Percentiles rank a stretch among this genome's conserved stretches.
phyloP scores from a whole-genome alignment of 2,888 invertebrate species.

The Lycaena phlaeas region DNA sequence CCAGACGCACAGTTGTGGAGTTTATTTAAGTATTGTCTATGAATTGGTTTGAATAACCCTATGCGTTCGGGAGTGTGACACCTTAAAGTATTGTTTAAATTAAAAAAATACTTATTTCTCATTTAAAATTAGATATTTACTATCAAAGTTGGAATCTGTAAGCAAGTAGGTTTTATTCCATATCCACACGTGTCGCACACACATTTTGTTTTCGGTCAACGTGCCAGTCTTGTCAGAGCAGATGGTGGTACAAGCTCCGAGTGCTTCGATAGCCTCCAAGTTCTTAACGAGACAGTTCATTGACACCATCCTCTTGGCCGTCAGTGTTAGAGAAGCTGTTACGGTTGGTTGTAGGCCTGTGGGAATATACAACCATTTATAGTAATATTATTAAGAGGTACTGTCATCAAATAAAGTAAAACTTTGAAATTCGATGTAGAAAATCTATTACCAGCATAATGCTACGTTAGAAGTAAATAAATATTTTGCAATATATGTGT shows the following conservation, averaged over 20 bases:
- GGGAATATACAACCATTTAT: neutral
- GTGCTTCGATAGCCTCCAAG: constrained; percentile 97
- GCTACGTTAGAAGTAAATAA: too few relatives aligned
- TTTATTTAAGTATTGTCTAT: too few relatives aligned
- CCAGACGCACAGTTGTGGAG: too few relatives aligned
- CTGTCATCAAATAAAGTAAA: too few relatives aligned
- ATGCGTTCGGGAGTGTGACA: too few relatives aligned
- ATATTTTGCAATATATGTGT: too few relatives aligned
- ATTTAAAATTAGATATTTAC: constrained; percentile 21
- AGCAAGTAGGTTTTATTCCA: constrained; percentile 91
- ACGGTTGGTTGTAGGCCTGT: constrained; percentile 94
- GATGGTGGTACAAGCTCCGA: constrained; percentile 98
- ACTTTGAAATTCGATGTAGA: too few relatives aligned
- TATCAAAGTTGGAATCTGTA: constrained; percentile 73
- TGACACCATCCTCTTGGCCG: constrained; percentile 98
- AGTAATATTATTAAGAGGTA: too few relatives aligned
- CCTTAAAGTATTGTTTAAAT: too few relatives aligned
- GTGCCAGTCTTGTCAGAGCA: constrained; percentile 99
- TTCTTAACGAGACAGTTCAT: constrained; percentile 99
- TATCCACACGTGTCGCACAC: constrained; percentile 97
- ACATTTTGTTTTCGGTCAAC: constrained; percentile 98
- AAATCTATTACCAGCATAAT: too few relatives aligned
- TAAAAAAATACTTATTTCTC: too few relatives aligned
- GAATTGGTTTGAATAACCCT: too few relatives aligned
- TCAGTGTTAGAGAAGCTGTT: constrained; percentile 96